Base-by-base conservation (phyloP, 2,113 vertebrate species). In the Pygoscelis adeliae region DNA sequence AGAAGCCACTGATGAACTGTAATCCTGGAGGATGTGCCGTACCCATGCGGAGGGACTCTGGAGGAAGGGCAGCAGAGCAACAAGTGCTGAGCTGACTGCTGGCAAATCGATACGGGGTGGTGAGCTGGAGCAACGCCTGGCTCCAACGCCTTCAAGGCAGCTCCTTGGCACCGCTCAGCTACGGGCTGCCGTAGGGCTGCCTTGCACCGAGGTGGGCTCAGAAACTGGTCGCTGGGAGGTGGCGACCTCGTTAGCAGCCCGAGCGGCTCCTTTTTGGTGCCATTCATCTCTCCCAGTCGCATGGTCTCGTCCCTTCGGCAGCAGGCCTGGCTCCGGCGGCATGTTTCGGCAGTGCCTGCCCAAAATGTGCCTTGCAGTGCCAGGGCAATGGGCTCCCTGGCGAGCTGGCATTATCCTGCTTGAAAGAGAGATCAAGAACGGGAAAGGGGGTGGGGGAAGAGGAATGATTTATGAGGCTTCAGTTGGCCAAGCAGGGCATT, bases 391-490 rank as follows among this genome's bases (percentile, higher is more conserved):
- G 46, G 50, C 66, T 95, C 79, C 73, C 83, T 19, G 5, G 44
- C 1, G 59, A 80, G 83, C 65, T 96, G 96, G 89, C 79, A 40
- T 96, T 73, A 26, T n/a, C 50, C 44, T 12, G 11, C 90, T 92
- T 95, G 87, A 97, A 96, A 97, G 90, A 97, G 97, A 97, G 88
- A 97, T 97, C 95, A 95, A 77, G 85, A 81, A 36, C 3, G 47
- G 69, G 59, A 83, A 95, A 70, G 27, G 78, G 38, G 36, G 2
- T 49, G 85, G 58, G 63, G 32, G 63, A 53, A 63, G 61, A 96
- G 79, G 69, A 97, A 93, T 97, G 97, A 98, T 97, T 97, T 96
- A 97, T 98, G 97, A 98, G 95, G 78, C 89, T 95, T 88, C 4
- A 32, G 66, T 94, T 91, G 95, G 93, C 92, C 83, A 87, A 74